phyloP scores from a whole-genome alignment of 2,888 invertebrate species.

The Calliopum simillimum region DNA sequence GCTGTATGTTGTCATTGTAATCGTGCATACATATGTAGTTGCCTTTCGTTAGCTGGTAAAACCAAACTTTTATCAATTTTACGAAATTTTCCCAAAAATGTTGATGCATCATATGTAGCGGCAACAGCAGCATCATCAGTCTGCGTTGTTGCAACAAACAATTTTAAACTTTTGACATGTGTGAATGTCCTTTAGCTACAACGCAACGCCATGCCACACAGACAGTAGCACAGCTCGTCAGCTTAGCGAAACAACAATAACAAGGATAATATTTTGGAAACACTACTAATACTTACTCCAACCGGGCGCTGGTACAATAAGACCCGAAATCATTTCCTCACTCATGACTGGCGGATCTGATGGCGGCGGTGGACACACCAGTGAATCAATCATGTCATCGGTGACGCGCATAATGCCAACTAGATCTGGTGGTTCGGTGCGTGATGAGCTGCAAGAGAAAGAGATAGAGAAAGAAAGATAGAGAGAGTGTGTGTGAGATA shows the following conservation, averaged over 20 bases:
- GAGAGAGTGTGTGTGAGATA: background rate
- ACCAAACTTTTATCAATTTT: too few species aligned
- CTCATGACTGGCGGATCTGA: constrained; percentile 92
- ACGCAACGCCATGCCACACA: background rate
- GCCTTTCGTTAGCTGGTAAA: too few species aligned
- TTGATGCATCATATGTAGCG: too few species aligned
- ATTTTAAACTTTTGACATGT: too few species aligned
- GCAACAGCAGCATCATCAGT: too few species aligned
- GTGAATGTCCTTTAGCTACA: too few species aligned
- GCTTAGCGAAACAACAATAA: constrained; percentile 3
- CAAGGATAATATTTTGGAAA: background rate
- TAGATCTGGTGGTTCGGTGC: constrained; percentile 83
- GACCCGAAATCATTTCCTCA: constrained; percentile 95
- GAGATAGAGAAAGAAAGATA: background rate
- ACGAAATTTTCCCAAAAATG: too few species aligned
- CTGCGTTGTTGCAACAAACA: too few species aligned
- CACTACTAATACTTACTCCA: constrained; percentile 81
- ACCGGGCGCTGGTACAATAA: constrained; percentile 96
- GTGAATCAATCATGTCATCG: constrained; percentile 95
- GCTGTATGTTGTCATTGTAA: too few species aligned
- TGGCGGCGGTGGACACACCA: constrained; percentile 97
- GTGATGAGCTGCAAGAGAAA: constrained; percentile 74
- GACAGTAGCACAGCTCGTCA: background rate
- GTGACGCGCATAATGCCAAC: constrained; percentile 85
- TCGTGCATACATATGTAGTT: too few species aligned